Conservation (phyloP, 1,140 invertebrate genomes). For the Drosophila ohnishii region DNA sequence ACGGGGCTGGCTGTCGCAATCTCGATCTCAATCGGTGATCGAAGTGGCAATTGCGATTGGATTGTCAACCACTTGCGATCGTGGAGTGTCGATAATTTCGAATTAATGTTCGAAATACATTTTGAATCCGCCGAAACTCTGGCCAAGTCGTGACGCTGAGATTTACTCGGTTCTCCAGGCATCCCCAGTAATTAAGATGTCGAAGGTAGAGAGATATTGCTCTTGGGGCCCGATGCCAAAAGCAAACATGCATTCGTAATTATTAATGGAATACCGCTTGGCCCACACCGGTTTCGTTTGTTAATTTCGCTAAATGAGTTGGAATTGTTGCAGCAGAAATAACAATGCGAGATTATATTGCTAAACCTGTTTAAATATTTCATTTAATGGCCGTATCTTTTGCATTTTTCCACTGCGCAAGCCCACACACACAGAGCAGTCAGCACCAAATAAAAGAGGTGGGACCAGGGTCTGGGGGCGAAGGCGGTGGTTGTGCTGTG, state of each 20-base stretch:
- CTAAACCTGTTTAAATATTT: conserved; percentile 75
- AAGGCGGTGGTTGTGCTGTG: background rate
- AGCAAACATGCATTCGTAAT: conserved; percentile 44
- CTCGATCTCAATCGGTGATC: conserved; percentile 38
- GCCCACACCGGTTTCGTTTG: conserved; percentile 52
- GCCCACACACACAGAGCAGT: conserved; percentile 31
- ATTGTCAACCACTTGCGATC: conserved; percentile 51
- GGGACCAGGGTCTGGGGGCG: background rate
- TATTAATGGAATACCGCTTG: conserved; percentile 51
- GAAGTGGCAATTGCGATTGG: conserved; percentile 43
- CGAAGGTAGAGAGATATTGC: conserved; percentile 19
- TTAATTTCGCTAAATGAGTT: conserved; percentile 56
- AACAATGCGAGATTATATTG: conserved; percentile 68
- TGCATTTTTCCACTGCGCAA: conserved; percentile 63
- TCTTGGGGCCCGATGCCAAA: background rate
- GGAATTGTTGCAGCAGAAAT: conserved; percentile 56
- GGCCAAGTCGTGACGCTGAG: conserved; percentile 25
- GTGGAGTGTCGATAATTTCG: conserved; percentile 63
- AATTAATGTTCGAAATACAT: conserved; percentile 61
- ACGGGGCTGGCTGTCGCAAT: conserved; percentile 32
- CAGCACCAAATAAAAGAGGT: background rate
- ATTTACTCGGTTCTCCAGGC: conserved; percentile 44
- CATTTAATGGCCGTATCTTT: conserved; percentile 44
- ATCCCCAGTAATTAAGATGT: conserved; percentile 59
- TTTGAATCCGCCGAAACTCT: conserved; percentile 33